Evolutionary conservation across 2,888 invertebrate species (phyloP), one percentile per base, ranked within the genome.

Genomic region (Agrilus cyanescens): DNA sequence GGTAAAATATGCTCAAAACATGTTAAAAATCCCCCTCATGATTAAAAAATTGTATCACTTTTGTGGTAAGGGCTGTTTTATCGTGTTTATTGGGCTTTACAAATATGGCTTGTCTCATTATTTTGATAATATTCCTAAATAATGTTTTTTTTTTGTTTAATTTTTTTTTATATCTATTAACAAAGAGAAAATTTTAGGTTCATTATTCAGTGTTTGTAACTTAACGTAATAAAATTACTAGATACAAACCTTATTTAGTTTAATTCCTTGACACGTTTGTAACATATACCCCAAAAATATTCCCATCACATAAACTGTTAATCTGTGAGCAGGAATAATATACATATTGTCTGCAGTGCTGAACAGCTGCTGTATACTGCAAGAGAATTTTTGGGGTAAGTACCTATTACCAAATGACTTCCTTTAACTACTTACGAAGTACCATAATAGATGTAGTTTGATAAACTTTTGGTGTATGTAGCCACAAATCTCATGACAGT

Each of bases 271-370:
- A 30, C 57, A 69, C 47, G 70, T 68, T 46, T 73, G 68, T 37
- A 82, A 60, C 10, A 71, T 56, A 54, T 74, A 78, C 18, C 78
- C 82, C 37, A 79, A 58, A 38, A 76, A 67, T 43, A 82, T 72
- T 16, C 81, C 82, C 69, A 81, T 76, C 34, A 79, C 74, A 53
- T 82, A 82, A 8, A 81, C 80, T 1, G 81, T 80, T 2, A 76
- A 66, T 56, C 82, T 69, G 54, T 82, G 75, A 0, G 74, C 70
- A 20, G 81, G 81, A 44, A 80, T 65, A 32, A 76, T 78, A 57
- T 82, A 82, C 67, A 81, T 80, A 36, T 75, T 68, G 62, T 81
- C 76, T 6, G 81, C 81, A 1, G 81, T 82, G 43, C 73, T 73
- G 57, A 81, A 81, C 44, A 82, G 62, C 53, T 78, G 76, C 52